Conservation (phyloP, 2,888 invertebrate species). For the Lottia scabra region DNA sequence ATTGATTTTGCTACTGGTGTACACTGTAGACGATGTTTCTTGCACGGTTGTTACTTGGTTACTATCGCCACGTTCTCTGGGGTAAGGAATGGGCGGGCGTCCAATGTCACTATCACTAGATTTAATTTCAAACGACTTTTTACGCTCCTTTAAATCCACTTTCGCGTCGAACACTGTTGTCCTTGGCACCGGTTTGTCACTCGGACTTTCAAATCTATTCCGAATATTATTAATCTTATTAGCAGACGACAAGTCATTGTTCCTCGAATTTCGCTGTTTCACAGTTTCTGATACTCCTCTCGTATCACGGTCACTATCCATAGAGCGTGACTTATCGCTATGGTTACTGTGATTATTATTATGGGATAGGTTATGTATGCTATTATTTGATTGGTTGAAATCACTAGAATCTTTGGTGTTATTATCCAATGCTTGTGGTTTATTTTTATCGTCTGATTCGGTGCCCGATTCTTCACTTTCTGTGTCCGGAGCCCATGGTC, state of each 20-base stretch:
- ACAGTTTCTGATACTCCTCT: neutral
- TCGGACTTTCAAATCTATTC: slow-evolving; percentile 38
- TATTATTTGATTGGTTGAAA: slow-evolving; percentile 1
- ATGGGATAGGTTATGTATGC: neutral
- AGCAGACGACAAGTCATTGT: slow-evolving; percentile 17
- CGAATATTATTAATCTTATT: slow-evolving; percentile 40
- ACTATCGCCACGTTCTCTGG: neutral
- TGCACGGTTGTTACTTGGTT: neutral
- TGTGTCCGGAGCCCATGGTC: slow-evolving; percentile 48
- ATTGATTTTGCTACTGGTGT: slow-evolving; percentile 9
- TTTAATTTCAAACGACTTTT: slow-evolving; percentile 27
- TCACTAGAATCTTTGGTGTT: slow-evolving; percentile 18
- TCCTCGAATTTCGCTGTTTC: neutral
- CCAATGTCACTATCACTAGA: slow-evolving; percentile 12
- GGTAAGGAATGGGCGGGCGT: neutral
- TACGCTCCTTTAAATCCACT: slow-evolving; percentile 29
- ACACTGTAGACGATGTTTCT: neutral
- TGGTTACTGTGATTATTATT: neutral
- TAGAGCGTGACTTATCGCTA: neutral
- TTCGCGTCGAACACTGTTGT: slow-evolving; percentile 20
- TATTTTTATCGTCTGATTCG: slow-evolving; percentile 40
- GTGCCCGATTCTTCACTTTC: slow-evolving; percentile 29
- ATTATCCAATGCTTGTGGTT: slow-evolving; percentile 37
- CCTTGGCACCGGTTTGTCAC: slow-evolving; percentile 19
- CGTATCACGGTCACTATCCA: neutral